Percentiles rank a stretch among this genome's conserved stretches.
Conservation (phyloP, 2,113 vertebrate genomes). For the Phaethornis superciliosus region DNA sequence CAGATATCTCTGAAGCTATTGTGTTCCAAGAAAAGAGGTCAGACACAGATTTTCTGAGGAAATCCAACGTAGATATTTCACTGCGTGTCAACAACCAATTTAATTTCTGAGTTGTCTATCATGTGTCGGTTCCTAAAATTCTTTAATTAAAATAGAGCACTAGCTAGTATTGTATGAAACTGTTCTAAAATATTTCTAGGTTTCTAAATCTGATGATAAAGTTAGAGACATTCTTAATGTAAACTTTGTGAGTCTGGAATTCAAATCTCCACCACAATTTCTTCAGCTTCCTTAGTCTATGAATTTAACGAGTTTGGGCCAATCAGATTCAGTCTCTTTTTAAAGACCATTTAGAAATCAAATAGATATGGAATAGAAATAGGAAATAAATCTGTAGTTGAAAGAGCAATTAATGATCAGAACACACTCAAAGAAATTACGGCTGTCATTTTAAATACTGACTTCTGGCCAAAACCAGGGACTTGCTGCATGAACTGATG, state of each 20-base stretch:
- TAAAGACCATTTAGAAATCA: not conserved
- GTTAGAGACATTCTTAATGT: not conserved
- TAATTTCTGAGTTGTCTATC: not conserved
- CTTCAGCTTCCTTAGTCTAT: not conserved
- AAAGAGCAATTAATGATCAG: not conserved
- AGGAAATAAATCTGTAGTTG: not conserved
- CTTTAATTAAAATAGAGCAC: not conserved
- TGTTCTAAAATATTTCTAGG: not conserved
- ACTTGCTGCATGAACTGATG: not conserved
- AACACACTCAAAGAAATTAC: not conserved
- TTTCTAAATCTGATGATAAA: not conserved
- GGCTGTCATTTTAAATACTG: not conserved
- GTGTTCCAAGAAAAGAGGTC: not conserved
- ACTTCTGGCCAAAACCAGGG: not conserved
- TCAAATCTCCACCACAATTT: not conserved
- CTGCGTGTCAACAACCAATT: not conserved
- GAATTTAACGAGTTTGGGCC: not conserved
- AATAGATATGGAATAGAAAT: not conserved
- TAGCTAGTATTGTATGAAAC: not conserved
- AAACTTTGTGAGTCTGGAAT: not conserved
- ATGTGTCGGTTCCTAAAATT: not conserved
- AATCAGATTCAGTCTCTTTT: not conserved
- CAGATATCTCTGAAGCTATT: not conserved
- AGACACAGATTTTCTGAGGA: constrained; percentile 6
- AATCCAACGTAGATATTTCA: not conserved